Base-by-base conservation (phyloP, 2,888 invertebrate genomes). In the Nesidiocoris tenuis region DNA sequence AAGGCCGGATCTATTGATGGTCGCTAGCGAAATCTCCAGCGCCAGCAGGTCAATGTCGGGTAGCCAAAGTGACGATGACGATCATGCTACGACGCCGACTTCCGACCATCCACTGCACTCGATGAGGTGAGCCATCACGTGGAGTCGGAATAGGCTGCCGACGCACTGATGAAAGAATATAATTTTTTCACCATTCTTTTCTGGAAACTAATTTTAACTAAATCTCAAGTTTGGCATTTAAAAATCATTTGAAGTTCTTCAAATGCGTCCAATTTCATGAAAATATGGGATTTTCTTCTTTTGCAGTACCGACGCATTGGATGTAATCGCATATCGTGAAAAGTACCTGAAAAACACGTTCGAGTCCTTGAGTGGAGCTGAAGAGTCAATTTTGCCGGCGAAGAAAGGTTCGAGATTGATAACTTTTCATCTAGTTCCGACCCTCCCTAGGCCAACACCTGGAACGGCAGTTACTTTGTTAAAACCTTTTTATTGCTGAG, bases 51-150 rank as follows among this genome's bases (percentile, higher is more conserved):
- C 83, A 1, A 84, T 85, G 57, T 84, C 85, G 2, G 85, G 89
- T 3, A 89, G 89, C 79, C 89, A 89, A 80, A 91, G 90, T 63
- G 90, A 93, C 74, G 88, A 89, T 64, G 91, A 91, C 76, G 86
- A 86, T 17, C 84, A 84, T 85, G 90, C 89, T 7, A 93, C 94
- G 0, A 93, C 93, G 0, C 93, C 93, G 0, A 93, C 93, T 76
- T 92, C 91, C 0, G 91, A 92, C 82, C 79, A 79, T 67, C 57
- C 61, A 54, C 70, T 74, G 24, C 77, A 77, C 64, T 77, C 77
- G 19, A 74, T 77, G 22, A 72, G 77, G 77, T 77, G 5, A 59
- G 39, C 39, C 39, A 12, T n/a, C n/a, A n/a, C n/a, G n/a, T n/a
- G n/a, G n/a, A n/a, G n/a, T n/a, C n/a, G n/a, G n/a, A n/a, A n/a